A percentile compares a stretch with the other conserved stretches of the same genome.
These are phyloP conservation scores for Ganaspis sp. DNA, from an alignment of 1,140 invertebrate species.

Conservation along the genomic window DNA sequence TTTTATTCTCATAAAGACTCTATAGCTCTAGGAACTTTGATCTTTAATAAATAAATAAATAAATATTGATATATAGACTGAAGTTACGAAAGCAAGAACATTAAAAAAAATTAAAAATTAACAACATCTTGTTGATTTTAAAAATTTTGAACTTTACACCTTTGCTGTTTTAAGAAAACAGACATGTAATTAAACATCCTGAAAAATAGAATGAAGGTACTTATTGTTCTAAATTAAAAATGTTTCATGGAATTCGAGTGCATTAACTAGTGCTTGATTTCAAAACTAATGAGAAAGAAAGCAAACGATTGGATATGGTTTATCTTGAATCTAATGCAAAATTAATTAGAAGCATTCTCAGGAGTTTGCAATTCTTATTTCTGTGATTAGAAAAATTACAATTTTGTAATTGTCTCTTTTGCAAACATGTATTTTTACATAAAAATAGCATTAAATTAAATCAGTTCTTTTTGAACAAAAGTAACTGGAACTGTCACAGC, in stretches of 20 bases:
- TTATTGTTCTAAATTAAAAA: conserved; percentile 14
- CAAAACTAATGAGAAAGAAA: conserved; percentile 25
- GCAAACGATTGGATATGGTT: neutral
- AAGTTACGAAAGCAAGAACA: no score
- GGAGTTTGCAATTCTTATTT: neutral
- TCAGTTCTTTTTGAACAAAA: no score
- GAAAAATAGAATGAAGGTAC: neutral
- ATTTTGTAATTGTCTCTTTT: neutral
- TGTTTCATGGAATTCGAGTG: neutral
- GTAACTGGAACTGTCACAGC: no score
- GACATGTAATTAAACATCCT: neutral
- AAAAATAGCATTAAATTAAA: no score
- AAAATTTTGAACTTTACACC: neutral
- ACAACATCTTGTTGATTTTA: no score
- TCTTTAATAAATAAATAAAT: no score
- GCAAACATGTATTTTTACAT: no score
- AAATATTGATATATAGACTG: no score
- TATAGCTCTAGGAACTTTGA: no score
- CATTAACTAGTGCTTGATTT: neutral
- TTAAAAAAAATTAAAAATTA: no score
- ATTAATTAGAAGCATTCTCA: conserved; percentile 20
- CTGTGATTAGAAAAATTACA: neutral
- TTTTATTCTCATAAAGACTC: no score
- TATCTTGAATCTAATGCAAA: conserved; percentile 14
- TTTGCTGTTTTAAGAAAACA: neutral